phyloP scores from a whole-genome alignment of 64 coral and sea anemone species.

The Porites lutea region DNA sequence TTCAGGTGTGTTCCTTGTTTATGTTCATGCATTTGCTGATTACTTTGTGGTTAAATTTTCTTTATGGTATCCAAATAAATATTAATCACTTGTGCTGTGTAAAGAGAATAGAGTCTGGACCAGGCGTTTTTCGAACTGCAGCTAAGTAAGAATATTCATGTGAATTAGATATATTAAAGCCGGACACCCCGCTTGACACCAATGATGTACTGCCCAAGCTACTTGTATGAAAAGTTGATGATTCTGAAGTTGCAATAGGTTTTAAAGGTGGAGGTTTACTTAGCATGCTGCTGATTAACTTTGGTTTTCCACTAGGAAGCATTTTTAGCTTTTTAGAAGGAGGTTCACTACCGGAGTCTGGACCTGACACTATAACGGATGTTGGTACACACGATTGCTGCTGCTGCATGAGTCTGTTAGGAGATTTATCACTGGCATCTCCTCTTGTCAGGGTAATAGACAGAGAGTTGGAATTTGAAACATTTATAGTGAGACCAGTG shows the following conservation, averaged over 20 bases:
- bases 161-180: not conserved
- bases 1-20: no score
- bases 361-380: slow-evolving; percentile 91
- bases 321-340: slow-evolving; percentile 75
- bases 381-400: slow-evolving; percentile 92
- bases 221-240: slow-evolving; percentile 52
- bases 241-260: slow-evolving; percentile 53
- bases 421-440: not conserved
- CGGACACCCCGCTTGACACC: not conserved
- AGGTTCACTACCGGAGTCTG: slow-evolving; percentile 71
- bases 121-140: not conserved
- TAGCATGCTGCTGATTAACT: slow-evolving; percentile 71
- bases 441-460: slow-evolving; percentile 11
- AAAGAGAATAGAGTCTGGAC: slow-evolving; percentile 23
- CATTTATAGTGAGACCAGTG: slow-evolving; percentile 14
- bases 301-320: slow-evolving; percentile 53
- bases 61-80: not conserved
- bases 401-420: slow-evolving; percentile 36
- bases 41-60: not conserved
- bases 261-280: slow-evolving; percentile 85
- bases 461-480: slow-evolving; percentile 8
- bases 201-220: not conserved
- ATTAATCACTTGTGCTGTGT: slow-evolving; percentile 14
- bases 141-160: slow-evolving; percentile 39
- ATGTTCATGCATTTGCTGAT: not conserved